Evolutionary conservation across 2,113 vertebrate species (phyloP), one percentile per base, ranked within the genome.

Genomic region (Nannobrachium achirus): DNA sequence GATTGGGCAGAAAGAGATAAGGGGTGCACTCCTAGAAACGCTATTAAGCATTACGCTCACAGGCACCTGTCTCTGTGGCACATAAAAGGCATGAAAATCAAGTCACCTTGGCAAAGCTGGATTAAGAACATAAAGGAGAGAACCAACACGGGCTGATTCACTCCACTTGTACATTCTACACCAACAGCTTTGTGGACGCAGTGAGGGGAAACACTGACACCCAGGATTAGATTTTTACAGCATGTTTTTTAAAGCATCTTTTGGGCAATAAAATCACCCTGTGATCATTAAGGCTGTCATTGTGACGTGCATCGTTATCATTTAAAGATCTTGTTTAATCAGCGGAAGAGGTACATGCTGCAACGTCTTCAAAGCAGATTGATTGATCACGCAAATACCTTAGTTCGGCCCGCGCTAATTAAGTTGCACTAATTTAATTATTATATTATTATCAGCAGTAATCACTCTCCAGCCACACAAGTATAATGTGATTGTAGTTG

Each of bases 61-160:
- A 78, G 65, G 49, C 65, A 71, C 78, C 71, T 15, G 64, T 65
- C 65, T 73, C 65, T 73, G 67, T 68, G 63, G 74, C 76, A 64
- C 78, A 78, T 86, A 59, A 82, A 84, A 80, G 71, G 56, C 64
- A 73, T 71, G 76, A 66, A 82, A 80, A 86, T 82, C 81, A 76
- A 85, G 86, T 84, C 82, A 81, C 79, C 80, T 83, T 71, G 66
- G 73, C 61, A 76, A 78, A 86, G 81, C 80, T 71, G 85, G 79
- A 89, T 88, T 84, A 85, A 38, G 51, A 73, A 65, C 71, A 83
- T 73, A 82, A 83, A 80, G 69, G 73, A 53, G 75, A 74, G 73
- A 75, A 78, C 73, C 76, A 68, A 72, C 68, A 63, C 70, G 57
- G 73, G 81, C 76, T 75, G 72, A 83, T 75, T 83, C 56, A 55